These are phyloP conservation scores for Sprattus sprattus DNA, from an alignment of 2,113 vertebrate genomes.

Conservation along the genomic window DNA sequence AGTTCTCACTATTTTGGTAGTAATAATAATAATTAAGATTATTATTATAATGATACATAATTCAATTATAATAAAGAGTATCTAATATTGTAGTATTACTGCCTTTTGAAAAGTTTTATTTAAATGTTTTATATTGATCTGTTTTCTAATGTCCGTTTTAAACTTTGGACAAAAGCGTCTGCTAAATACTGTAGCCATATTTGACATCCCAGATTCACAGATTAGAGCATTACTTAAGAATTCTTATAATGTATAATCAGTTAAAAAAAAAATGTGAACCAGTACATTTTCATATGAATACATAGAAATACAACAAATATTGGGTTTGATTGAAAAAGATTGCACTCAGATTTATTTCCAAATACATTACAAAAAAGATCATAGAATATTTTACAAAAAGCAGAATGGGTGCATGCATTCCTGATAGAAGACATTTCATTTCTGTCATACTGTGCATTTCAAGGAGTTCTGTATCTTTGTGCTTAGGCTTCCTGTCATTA, in stretches of 20 bases:
- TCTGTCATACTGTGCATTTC: background rate
- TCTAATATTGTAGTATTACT: too few species aligned
- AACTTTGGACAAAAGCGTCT: too few species aligned
- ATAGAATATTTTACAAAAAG: constrained; percentile 9
- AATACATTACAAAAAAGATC: constrained; percentile 18
- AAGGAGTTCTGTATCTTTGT: background rate
- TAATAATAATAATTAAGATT: too few species aligned
- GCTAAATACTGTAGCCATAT: too few species aligned
- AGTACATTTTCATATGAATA: background rate
- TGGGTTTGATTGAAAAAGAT: background rate
- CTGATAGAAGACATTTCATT: background rate
- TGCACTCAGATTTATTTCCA: constrained; percentile 20
- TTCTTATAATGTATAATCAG: background rate
- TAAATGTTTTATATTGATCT: too few species aligned
- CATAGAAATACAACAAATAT: background rate
- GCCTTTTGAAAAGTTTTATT: too few species aligned
- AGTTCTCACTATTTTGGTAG: too few species aligned
- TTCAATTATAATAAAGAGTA: too few species aligned
- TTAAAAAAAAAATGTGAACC: background rate
- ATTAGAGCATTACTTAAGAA: too few species aligned
- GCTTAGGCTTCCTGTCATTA: background rate
- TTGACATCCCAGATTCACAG: too few species aligned
- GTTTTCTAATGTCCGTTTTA: too few species aligned
- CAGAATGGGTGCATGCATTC: constrained; percentile 8
- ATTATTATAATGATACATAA: too few species aligned